These are phyloP conservation scores for Protonibea diacanthus DNA, from an alignment of 2,797 vertebrate species.

Conservation along the genomic window DNA sequence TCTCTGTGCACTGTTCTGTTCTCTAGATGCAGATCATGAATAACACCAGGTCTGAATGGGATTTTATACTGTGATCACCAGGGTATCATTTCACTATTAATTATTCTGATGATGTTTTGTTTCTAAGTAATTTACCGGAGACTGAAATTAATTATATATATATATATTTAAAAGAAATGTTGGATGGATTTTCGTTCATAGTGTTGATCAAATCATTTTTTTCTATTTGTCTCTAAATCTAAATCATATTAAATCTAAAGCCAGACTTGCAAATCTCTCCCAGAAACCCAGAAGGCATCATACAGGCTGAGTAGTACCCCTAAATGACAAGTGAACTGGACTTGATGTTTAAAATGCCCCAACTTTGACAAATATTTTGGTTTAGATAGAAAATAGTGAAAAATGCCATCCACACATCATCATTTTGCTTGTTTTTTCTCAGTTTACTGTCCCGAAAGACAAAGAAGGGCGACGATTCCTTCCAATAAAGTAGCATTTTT, in stretches of 20 bases:
- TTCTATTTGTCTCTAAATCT: too few relatives aligned
- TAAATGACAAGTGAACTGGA: neutral
- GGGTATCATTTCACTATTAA: neutral
- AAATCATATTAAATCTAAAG: too few relatives aligned
- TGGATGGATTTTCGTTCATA: too few relatives aligned
- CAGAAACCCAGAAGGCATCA: neutral
- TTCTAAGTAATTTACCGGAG: neutral
- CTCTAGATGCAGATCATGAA: conserved; percentile 10
- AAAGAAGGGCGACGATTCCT: neutral
- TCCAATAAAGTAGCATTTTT: neutral
- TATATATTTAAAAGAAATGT: too few relatives aligned
- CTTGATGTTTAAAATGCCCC: neutral
- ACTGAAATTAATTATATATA: too few relatives aligned
- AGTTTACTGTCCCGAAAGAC: neutral
- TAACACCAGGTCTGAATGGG: neutral
- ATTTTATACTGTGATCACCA: neutral
- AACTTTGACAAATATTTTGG: too few relatives aligned
- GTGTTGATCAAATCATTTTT: too few relatives aligned
- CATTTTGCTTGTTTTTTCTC: neutral
- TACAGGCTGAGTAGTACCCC: neutral
- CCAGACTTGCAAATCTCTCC: neutral
- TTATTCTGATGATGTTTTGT: neutral
- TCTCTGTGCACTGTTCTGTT: conserved; percentile 1
- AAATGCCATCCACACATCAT: neutral
- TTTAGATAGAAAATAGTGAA: neutral